Evolutionary conservation across 2,797 vertebrate species (phyloP).

Genomic region (Chlorospingus semifuscus): DNA sequence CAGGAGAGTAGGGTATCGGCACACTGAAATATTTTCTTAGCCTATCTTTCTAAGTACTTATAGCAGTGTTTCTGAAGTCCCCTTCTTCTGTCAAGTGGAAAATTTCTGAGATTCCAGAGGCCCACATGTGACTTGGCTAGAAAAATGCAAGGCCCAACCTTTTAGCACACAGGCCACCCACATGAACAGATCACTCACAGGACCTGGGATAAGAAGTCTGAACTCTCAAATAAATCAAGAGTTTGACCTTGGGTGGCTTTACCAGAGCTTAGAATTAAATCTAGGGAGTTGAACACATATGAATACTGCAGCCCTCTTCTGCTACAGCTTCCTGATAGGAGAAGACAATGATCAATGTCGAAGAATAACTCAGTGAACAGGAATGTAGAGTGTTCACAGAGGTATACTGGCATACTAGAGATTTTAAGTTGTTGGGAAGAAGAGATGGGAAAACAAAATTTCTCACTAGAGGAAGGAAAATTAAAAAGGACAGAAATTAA

Average conservation of each 20-base stretch:
- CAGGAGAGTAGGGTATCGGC: not conserved
- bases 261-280: slow-evolving; percentile 11
- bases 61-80: slow-evolving; percentile 40
- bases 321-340: not conserved
- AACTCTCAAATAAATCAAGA: slow-evolving; percentile 39
- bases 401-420: not conserved
- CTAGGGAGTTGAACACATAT: not conserved
- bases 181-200: slow-evolving; percentile 33
- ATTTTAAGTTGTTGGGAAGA: not conserved
- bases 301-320: not conserved
- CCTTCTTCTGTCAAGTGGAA: slow-evolving; percentile 59
- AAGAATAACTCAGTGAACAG: not conserved
- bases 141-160: slow-evolving; percentile 47
- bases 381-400: not conserved
- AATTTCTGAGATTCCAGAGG: slow-evolving; percentile 64
- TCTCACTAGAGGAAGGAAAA: not conserved
- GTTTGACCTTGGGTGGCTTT: slow-evolving; percentile 17
- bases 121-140: slow-evolving; percentile 39
- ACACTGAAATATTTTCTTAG: not conserved
- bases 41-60: slow-evolving; percentile 13
- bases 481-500: not conserved
- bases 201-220: slow-evolving; percentile 33
- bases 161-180: slow-evolving; percentile 51
- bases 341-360: not conserved
- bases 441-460: not conserved